Evolutionary conservation across 2,888 invertebrate genomes (phyloP), one percentile per base, ranked within the genome.

Genomic region (Drosophila eohydei): DNA sequence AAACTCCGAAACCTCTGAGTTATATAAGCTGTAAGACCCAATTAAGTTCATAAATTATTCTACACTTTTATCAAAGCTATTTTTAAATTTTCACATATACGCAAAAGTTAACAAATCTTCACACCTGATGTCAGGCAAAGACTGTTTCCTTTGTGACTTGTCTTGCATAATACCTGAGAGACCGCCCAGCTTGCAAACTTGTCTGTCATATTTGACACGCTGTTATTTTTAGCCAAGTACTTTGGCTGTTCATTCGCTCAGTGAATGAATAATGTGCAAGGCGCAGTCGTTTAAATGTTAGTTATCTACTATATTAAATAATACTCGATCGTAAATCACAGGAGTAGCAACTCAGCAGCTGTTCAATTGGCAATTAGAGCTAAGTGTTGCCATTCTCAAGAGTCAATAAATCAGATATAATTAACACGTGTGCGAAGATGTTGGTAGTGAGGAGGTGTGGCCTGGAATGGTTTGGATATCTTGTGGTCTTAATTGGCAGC

Each of bases 401-500:
- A 56, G 54, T 44, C 57, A 51, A 78, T 86, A 85, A 85, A 72
- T 86, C 84, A 78, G 68, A 60, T 59, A 55, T 66, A 71, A 71
- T 75, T 62, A 86, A 71, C 74, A 82, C 77, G 60, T 80, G 60
- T 78, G 70, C 41, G 21, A 14, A 36, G 46, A 54, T 38, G 41
- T 12, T 21, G 28, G 12, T 1, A 5, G 30, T 9, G 30, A 5
- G n/a, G 16, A 50, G n/a, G 32, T 38, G 16, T 44, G 52, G 57
- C 56, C 85, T 84, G 82, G 74, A 79, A 77, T 74, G 74, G 59
- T 71, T 71, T 66, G 48, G 43, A 57, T 71, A 73, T 73, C 57
- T 72, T 69, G 57, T 60, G 55, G 82, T 66, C 74, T 75, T 74
- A 88, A 88, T 88, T 88, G 88, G 88, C 89, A 88, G 88, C 86